A percentile compares a stretch with the other conserved stretches of the same genome.
Evolutionary conservation across 2,797 vertebrate genomes (phyloP).

Genomic region (Lepilemur septentrionalis): DNA sequence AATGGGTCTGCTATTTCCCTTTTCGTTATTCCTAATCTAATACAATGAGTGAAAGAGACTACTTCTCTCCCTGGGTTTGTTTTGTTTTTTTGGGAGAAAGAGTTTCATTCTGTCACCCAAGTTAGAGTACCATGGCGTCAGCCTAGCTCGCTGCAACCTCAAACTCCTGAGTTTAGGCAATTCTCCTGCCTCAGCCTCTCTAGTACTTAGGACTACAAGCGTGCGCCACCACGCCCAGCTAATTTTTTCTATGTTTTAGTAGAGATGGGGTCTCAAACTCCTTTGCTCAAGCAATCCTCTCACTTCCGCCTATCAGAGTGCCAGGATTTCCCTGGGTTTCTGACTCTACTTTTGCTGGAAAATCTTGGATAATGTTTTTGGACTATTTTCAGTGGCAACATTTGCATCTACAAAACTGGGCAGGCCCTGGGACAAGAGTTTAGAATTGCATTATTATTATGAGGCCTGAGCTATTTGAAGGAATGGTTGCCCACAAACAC

Average conservation of each 20-base stretch:
- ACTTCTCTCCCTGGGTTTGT: neutral
- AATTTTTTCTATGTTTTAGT: too few species aligned
- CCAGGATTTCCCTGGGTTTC: neutral
- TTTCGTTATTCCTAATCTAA: neutral
- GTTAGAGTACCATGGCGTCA: too few species aligned
- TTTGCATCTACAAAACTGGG: neutral
- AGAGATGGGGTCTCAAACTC: too few species aligned
- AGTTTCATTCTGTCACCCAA: too few species aligned
- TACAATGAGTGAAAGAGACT: neutral
- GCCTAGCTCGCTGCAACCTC: too few species aligned
- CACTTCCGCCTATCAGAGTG: too few species aligned
- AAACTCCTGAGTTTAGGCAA: too few species aligned
- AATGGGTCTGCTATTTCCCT: neutral
- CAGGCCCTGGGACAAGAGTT: neutral
- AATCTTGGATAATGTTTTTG: neutral
- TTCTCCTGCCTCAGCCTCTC: too few species aligned
- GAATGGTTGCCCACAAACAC: neutral
- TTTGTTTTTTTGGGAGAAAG: accelerated
- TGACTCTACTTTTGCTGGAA: neutral
- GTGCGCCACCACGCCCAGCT: too few species aligned
- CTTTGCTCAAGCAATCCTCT: too few species aligned
- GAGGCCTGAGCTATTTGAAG: neutral
- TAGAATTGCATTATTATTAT: neutral
- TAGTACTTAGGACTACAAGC: too few species aligned
- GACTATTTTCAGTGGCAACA: neutral